Evolutionary conservation across 2,888 invertebrate species (phyloP).

Genomic region (Brachyptera putata): DNA sequence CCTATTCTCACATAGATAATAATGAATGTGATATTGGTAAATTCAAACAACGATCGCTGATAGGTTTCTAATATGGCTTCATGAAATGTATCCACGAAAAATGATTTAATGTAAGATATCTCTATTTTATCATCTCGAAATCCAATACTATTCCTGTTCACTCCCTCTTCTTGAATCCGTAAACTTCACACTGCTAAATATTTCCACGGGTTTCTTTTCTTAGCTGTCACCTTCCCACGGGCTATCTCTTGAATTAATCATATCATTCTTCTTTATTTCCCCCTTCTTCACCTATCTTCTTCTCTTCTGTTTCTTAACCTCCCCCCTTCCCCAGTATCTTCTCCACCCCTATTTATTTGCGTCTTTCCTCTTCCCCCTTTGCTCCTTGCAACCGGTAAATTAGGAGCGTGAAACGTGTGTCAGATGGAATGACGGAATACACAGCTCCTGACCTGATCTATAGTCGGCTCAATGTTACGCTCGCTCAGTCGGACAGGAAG

Average conservation of each 20-base stretch:
- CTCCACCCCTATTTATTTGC: not conserved
- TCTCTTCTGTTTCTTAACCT: not conserved
- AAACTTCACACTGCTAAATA: not conserved
- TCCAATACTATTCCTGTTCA: slow-evolving; percentile 18
- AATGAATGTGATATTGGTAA: too few relatives aligned
- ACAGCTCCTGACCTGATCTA: not conserved
- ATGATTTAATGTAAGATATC: not conserved
- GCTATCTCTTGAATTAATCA: slow-evolving; percentile 29
- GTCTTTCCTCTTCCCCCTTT: not conserved
- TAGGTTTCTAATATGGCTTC: too few relatives aligned
- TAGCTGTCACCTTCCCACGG: slow-evolving; percentile 30
- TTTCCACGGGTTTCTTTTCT: slow-evolving; percentile 21
- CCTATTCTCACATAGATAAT: too few relatives aligned
- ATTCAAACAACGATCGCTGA: too few relatives aligned
- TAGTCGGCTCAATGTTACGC: not conserved
- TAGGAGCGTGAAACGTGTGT: slow-evolving; percentile 8
- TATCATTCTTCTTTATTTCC: slow-evolving; percentile 14
- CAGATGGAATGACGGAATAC: not conserved
- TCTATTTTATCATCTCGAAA: slow-evolving; percentile 14
- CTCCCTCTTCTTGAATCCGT: slow-evolving; percentile 2
- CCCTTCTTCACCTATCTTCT: not conserved
- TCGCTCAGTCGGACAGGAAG: not conserved
- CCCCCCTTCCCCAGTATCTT: not conserved
- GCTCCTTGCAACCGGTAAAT: slow-evolving; percentile 17
- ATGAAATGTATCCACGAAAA: not conserved